Conservation (phyloP, 2,113 vertebrate species). For the Perccottus glenii region DNA sequence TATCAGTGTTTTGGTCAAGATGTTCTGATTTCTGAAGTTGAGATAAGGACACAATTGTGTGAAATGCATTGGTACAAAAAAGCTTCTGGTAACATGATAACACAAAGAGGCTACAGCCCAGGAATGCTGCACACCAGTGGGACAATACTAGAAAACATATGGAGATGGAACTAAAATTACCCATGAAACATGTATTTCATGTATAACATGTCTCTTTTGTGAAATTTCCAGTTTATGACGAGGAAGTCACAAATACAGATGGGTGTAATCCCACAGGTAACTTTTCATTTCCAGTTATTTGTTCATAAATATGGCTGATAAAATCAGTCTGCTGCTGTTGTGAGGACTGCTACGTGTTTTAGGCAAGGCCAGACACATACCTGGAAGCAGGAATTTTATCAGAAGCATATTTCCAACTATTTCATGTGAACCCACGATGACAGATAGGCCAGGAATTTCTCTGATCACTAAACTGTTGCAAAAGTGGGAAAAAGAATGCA, state of each 20-base stretch:
- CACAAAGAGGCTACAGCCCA: slow-evolving; percentile 34
- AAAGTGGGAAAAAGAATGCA: slow-evolving; percentile 45
- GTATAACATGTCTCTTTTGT: slow-evolving; percentile 25
- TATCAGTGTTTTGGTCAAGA: slow-evolving; percentile 14
- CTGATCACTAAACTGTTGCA: slow-evolving; percentile 72
- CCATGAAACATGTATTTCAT: not conserved
- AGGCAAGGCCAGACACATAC: slow-evolving; percentile 80
- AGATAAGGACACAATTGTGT: slow-evolving; percentile 37
- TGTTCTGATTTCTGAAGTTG: slow-evolving; percentile 19
- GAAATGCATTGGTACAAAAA: slow-evolving; percentile 23
- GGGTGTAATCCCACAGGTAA: slow-evolving; percentile 26
- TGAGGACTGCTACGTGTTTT: slow-evolving; percentile 45
- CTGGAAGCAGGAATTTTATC: slow-evolving; percentile 79
- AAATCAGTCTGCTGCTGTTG: slow-evolving; percentile 52
- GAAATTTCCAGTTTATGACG: slow-evolving; percentile 27
- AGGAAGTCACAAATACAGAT: slow-evolving; percentile 28
- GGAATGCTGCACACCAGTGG: slow-evolving; percentile 31
- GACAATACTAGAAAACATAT: slow-evolving; percentile 2
- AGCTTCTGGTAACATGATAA: slow-evolving; percentile 31
- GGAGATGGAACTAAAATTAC: not conserved
- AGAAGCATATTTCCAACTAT: slow-evolving; percentile 74
- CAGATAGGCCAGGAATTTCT: slow-evolving; percentile 77
- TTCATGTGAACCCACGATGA: slow-evolving; percentile 73
- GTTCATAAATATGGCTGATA: slow-evolving; percentile 67
- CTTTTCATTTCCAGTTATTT: slow-evolving; percentile 47